These are phyloP conservation scores for Macrosteles quadrilineatus DNA, from an alignment of 1,140 invertebrate species.

Conservation along the genomic window DNA sequence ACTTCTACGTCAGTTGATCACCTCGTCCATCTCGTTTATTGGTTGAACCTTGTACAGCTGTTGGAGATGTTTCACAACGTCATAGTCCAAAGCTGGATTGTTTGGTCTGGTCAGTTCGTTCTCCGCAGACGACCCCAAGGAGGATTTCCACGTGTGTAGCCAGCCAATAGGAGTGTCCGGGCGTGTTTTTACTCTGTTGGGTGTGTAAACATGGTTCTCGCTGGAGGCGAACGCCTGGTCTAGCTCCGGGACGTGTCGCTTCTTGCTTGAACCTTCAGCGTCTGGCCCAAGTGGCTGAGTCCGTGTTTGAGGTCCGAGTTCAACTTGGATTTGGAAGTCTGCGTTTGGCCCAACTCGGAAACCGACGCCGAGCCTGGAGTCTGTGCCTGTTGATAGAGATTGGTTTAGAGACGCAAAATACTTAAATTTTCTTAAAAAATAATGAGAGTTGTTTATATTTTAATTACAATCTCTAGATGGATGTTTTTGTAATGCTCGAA, in stretches of 20 bases:
- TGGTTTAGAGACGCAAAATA: neutral
- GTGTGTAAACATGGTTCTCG: neutral
- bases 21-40: too few relatives aligned
- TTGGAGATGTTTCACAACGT: conserved; percentile 31
- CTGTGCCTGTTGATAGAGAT: conserved; percentile 67
- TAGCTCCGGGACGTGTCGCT: conserved; percentile 24
- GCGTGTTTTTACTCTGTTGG: neutral
- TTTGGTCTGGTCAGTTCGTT: neutral
- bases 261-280: conserved; percentile 17
- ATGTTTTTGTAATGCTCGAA: too few relatives aligned
- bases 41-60: conserved; percentile 38
- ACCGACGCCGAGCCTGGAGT: conserved; percentile 75
- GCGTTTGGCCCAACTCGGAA: conserved; percentile 77
- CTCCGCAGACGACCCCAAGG: neutral
- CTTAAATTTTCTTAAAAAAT: conserved; percentile 3
- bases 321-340: conserved; percentile 74
- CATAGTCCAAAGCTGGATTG: conserved; percentile 11
- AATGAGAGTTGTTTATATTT: too few relatives aligned
- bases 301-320: conserved; percentile 72
- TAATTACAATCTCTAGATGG: too few relatives aligned
- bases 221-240: neutral
- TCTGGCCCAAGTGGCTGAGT: conserved; percentile 58
- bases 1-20: too few relatives aligned
- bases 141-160: conserved; percentile 16
- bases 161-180: conserved; percentile 28